Conservation (phyloP, 37 sponge, comb jelly and placozoan species). For the Oopsacas minuta region DNA sequence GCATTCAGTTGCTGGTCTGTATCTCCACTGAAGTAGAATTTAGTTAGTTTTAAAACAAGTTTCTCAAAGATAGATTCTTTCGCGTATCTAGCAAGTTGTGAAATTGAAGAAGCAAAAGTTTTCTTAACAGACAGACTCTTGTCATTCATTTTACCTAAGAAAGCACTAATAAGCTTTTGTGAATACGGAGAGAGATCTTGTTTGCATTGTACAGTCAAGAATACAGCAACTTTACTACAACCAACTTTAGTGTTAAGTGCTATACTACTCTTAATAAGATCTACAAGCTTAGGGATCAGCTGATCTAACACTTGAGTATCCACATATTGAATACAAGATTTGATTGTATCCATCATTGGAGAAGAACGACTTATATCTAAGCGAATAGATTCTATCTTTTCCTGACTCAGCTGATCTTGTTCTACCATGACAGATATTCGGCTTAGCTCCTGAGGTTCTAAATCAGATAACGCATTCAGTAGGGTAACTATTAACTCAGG, state of each 20-base stretch:
- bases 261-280: conserved; percentile 54
- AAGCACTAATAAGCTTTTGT: background rate
- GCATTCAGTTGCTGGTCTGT: conserved; percentile 3
- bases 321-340: conserved; percentile 32
- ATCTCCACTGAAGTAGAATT: background rate
- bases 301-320: conserved; percentile 35
- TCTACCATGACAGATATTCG: conserved; percentile 28
- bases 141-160: background rate
- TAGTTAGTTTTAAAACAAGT: background rate
- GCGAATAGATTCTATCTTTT: conserved; percentile 21
- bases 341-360: conserved; percentile 54
- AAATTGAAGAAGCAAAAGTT: background rate
- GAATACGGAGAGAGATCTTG: background rate
- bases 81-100: background rate
- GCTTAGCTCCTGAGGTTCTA: conserved; percentile 59
- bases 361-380: conserved; percentile 22
- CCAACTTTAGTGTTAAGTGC: conserved; percentile 65
- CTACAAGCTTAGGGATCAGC: conserved; percentile 43
- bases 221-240: background rate
- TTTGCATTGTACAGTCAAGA: background rate
- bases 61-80: background rate
- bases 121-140: conserved; percentile 16
- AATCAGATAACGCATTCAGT: conserved; percentile 51
- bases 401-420: conserved; percentile 32
- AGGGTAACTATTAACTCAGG: conserved; percentile 43